Evolutionary conservation across 2,888 invertebrate genomes (phyloP).

Genomic region (Choristoneura rosaceana): DNA sequence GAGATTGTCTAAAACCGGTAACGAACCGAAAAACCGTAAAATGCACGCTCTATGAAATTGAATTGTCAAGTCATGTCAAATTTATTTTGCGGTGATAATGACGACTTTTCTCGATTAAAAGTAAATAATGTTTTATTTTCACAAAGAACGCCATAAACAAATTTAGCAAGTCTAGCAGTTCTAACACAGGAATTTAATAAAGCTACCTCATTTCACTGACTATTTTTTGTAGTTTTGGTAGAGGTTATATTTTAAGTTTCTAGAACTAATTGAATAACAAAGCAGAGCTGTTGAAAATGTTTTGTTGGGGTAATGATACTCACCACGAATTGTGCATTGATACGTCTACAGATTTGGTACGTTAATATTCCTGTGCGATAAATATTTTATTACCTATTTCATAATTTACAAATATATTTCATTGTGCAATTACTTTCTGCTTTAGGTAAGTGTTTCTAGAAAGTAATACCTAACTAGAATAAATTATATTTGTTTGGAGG

Average conservation of each 20-base stretch:
- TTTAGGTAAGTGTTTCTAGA: conserved; percentile 12
- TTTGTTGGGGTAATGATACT: conserved; percentile 83
- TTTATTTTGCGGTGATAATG: conserved; percentile 40
- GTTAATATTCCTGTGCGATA: conserved; percentile 40
- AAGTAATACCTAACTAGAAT: background rate
- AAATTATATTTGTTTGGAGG: background rate
- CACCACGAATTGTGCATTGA: conserved; percentile 80
- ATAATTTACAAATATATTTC: conserved; percentile 2
- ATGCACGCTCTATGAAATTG: conserved; percentile 13
- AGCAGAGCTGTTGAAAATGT: conserved; percentile 65
- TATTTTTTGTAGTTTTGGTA: conserved; percentile 49
- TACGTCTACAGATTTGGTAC: conserved; percentile 74
- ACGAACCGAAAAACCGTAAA: conserved; percentile 26
- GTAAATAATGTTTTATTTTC: conserved; percentile 53
- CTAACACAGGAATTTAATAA: conserved; percentile 23
- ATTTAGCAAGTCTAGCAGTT: conserved; percentile 56
- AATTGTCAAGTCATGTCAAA: conserved; percentile 34
- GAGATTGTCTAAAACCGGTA: conserved; percentile 22
- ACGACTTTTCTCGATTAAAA: conserved; percentile 73
- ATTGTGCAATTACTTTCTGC: background rate
- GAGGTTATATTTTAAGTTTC: conserved; percentile 61
- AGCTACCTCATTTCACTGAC: conserved; percentile 59
- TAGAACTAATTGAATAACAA: conserved; percentile 55
- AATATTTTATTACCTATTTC: background rate
- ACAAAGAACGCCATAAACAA: conserved; percentile 54